Conservation (phyloP, 2,888 invertebrate species). For the Rhodophaea formosa region DNA sequence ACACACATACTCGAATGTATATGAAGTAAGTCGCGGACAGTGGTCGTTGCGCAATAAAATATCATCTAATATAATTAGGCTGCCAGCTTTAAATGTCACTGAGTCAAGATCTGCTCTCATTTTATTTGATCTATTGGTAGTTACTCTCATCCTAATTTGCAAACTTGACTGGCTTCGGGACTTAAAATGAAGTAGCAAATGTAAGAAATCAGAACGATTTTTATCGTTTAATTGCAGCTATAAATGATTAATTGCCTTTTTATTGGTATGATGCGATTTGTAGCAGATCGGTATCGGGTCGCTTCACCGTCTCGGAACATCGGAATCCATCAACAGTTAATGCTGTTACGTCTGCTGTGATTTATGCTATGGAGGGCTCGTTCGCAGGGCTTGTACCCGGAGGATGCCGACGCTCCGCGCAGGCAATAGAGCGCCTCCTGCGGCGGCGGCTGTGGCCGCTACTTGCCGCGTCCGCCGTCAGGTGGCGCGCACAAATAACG, state of each 20-base stretch:
- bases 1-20: not conserved
- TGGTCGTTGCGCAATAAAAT: constrained; percentile 45
- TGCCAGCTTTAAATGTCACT: constrained; percentile 52
- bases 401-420: constrained; percentile 47
- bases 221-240: not conserved
- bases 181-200: constrained; percentile 19
- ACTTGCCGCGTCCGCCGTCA: constrained; percentile 41
- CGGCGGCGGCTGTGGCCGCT: constrained; percentile 47
- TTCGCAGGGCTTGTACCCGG: constrained; percentile 45
- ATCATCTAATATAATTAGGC: constrained; percentile 50
- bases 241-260: constrained; percentile 15
- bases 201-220: not conserved
- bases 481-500: constrained; percentile 71
- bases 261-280: constrained; percentile 18
- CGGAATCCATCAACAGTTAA: constrained; percentile 58
- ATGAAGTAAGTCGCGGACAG: constrained; percentile 35
- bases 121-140: constrained; percentile 27
- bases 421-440: constrained; percentile 67
- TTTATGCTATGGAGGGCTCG: constrained; percentile 56
- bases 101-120: constrained; percentile 44
- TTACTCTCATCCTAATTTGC: constrained; percentile 37
- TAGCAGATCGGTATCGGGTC: constrained; percentile 6
- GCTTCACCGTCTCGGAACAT: constrained; percentile 30
- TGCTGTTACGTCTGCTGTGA: constrained; percentile 53
- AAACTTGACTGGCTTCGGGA: constrained; percentile 31